Base-by-base conservation (phyloP, 2,113 vertebrate species). In the Plectropomus leopardus region DNA sequence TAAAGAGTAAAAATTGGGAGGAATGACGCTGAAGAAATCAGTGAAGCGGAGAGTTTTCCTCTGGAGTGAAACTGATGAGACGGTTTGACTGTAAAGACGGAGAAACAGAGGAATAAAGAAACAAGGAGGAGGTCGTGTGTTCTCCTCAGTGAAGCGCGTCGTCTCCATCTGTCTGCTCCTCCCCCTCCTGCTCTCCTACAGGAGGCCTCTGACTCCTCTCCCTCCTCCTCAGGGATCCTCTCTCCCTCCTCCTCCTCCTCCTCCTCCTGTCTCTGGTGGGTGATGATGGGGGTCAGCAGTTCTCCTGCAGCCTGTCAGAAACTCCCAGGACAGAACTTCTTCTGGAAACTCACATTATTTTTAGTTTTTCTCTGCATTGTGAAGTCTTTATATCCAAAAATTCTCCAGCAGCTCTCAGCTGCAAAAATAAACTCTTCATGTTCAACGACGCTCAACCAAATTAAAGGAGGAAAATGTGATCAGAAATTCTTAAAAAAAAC, bases 201-300 rank as follows among this genome's bases (percentile, higher is more conserved):
- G 23, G 71, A 84, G 67, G 59, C 76, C 84, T 72, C 55, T 2
- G 45, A 73, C 76, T 69, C 45, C 72, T 71, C 67, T 40, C 30
- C 2, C 42, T 78, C 59, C 23, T 81, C 78, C 72, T 73, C 19
- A 0, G 83, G 78, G 71, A 88, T 67, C 68, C 50, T 54, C 44
- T 19, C 36, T 77, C 80, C 60, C n/a, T 50, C 14, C 51, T 58
- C 40, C 32, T 19, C 59, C 72, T 74, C 58, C 23, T 44, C 61
- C 59, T 30, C 15, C 1, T 6, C 11, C 30, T 17, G 44, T 10
- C 84, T 84, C 72, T 32, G 6, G 83, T 68, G 90, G 81, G 79
- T 60, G 80, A 89, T 88, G 78, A 89, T 89, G 74, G 71, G 63
- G 85, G 76, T 50, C 83, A 83, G 28, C 28, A 59, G 70, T 74